These are phyloP conservation scores for Zosterops borbonicus DNA, from an alignment of 2,113 vertebrate species.

Conservation along the genomic window DNA sequence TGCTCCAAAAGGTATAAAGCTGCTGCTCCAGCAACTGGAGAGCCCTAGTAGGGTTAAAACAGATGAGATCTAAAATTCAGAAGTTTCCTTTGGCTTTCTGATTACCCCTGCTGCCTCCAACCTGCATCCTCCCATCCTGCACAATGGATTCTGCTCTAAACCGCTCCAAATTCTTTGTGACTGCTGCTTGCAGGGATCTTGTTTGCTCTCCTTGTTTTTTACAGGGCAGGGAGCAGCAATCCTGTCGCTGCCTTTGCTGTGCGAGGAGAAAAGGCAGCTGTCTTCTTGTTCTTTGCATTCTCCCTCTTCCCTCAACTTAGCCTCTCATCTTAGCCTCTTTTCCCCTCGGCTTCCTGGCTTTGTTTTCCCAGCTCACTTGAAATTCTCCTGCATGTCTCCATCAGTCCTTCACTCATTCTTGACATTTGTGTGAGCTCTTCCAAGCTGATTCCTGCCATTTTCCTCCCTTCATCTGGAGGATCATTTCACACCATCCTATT, in stretches of 20 bases:
- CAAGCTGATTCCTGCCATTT: background rate
- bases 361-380: background rate
- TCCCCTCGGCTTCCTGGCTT: background rate
- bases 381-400: rapidly evolving
- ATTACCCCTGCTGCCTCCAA: background rate
- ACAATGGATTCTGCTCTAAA: background rate
- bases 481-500: background rate
- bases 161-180: background rate
- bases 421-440: rapidly evolving
- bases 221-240: background rate
- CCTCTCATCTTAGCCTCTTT: background rate
- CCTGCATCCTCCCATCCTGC: background rate
- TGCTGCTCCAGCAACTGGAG: background rate
- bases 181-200: background rate
- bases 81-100: background rate
- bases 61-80: background rate
- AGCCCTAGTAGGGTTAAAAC: background rate
- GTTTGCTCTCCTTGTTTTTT: background rate
- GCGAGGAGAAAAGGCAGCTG: background rate
- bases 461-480: background rate
- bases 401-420: background rate
- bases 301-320: background rate
- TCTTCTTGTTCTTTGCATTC: background rate
- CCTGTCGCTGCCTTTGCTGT: background rate
- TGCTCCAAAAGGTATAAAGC: background rate